Evolutionary conservation across 2,797 vertebrate species (phyloP).

Genomic region (Xenopus petersii): DNA sequence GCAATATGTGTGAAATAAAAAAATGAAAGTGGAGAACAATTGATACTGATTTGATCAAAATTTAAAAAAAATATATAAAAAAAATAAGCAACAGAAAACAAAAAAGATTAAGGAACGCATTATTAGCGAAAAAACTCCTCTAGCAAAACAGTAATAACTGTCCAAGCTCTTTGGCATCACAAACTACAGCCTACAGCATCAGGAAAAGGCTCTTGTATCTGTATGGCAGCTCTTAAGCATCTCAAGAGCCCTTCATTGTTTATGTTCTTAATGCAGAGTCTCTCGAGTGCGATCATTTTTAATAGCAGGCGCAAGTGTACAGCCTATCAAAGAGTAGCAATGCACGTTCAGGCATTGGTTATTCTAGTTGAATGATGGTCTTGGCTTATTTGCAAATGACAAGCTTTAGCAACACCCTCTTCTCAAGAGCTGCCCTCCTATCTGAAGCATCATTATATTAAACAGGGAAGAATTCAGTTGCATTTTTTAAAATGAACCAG

Average conservation of each 20-base stretch:
- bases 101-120: constrained; percentile 9
- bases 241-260: constrained; percentile 77
- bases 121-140: constrained; percentile 46
- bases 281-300: constrained; percentile 79
- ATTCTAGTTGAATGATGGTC: constrained; percentile 63
- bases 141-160: constrained; percentile 60
- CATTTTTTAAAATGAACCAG: constrained; percentile 59
- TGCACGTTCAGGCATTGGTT: constrained; percentile 66
- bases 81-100: no score
- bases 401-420: constrained; percentile 62
- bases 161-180: constrained; percentile 57
- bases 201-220: constrained; percentile 61
- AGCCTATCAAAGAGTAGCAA: constrained; percentile 56
- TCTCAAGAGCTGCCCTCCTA: constrained; percentile 59
- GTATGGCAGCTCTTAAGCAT: constrained; percentile 63
- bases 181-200: constrained; percentile 55
- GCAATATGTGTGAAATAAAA: no score
- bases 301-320: constrained; percentile 69
- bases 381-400: constrained; percentile 75
- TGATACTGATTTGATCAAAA: no score
- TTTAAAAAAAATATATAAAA: no score
- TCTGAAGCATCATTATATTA: constrained; percentile 63
- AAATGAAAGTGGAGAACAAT: no score
- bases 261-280: constrained; percentile 72
- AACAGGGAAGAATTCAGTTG: constrained; percentile 62